Evolutionary conservation across 1,140 invertebrate genomes (phyloP), one percentile per base, ranked within the genome.

Genomic region (Papilio machaon): DNA sequence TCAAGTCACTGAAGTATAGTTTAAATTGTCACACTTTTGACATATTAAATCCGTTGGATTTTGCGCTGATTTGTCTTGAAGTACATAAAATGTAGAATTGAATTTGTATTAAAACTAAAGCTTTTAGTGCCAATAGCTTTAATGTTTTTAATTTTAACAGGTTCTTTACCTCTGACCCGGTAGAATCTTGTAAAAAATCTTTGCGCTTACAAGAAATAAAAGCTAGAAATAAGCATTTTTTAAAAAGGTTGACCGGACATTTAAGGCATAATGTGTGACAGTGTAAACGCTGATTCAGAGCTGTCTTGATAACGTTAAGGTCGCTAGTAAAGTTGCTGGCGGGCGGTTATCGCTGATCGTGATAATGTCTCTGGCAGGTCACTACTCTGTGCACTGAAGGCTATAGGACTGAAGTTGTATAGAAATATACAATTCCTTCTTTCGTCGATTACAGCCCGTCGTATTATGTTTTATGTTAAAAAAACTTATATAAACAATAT

Each of bases 271-370:
- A 75, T 52, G 19, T 46, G 11, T 49, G 43, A n/a, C 38, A 74
- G n/a, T 46, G 86, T 88, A 84, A 85, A 85, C 84, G 80, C 89
- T 91, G 89, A 91, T 91, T 91, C 90, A 92, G 83, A 80, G 85
- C 86, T 85, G 85, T 81, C 84, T 82, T 88, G 92, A 93, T 93
- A 93, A 90, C 90, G 88, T 83, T 86, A 84, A 90, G 86, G 84
- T 85, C 85, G 85, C 85, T 85, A 90, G 91, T 91, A 94, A 92
- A 90, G 87, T 86, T 87, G 82, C 84, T 46, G 17, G 46, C 73
- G 87, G 86, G 89, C 87, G 86, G 89, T 91, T 91, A 91, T 90
- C 88, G 85, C 58, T 84, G 78, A 81, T 87, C 82, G 83, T 85
- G 86, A 91, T 91, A 90, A 85, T 84, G 88, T 89, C 86, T 88